Evolutionary conservation across 2,113 vertebrate genomes (phyloP), one percentile per base, ranked within the genome.

Genomic region (Prolemur simus): DNA sequence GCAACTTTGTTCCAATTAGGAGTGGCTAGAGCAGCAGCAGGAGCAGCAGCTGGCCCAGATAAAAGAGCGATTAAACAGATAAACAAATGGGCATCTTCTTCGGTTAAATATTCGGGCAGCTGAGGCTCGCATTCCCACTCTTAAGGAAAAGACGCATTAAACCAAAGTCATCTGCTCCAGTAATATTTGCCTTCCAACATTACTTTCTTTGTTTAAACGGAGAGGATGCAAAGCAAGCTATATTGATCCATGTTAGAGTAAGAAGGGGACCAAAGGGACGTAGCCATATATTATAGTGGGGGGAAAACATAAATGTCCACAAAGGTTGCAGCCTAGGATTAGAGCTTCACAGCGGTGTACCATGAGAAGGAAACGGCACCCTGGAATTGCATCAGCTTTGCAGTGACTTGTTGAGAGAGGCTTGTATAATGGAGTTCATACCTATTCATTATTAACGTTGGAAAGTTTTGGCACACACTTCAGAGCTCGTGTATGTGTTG

Each of bases 1-100:
- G 80, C 77, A 89, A 68, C 93, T 90, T 96, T 87, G 78, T 87
- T 23, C 73, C 91, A 87, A 69, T 90, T 42, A 69, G 37, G 52
- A 39, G 85, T 5, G 73, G 94, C 68, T 84, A 52, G 2, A 83
- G 81, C 92, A 97, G 87, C 80, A 92, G 90, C 42, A 94, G 52
- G 5, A 96, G 32, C 81, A 92, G 78, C 82, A 96, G 91, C 54
- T 97, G 96, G 87, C 87, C 96, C 96, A 84, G 1, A 73, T 89
- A 94, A 94, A 87, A 42, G 63, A 93, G 20, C 2, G 27, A 97
- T 74, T 84, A 96, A 69, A 78, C n/a, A 95, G 93, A 94, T 49
- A 37, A n/a, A 82, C 93, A 97, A 97, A 89, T 0, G n/a, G 95
- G 71, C 96, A 82, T 77, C 91, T 83, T 63, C 95, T 86, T 93